phyloP scores from a whole-genome alignment of 92 coral and sea anemone species.

The Plumapathes pennacea region DNA sequence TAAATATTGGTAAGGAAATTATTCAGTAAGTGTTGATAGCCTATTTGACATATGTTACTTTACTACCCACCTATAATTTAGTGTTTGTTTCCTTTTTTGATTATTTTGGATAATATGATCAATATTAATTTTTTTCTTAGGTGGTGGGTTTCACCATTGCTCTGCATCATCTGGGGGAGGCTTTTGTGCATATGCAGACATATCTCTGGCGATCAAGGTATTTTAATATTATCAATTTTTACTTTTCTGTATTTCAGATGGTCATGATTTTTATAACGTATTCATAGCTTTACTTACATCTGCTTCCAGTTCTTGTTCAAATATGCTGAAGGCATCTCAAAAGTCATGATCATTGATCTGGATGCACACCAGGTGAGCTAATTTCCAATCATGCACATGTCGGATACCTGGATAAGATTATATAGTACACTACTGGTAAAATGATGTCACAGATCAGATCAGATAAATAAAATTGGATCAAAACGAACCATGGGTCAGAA shows the following conservation, averaged over 20 bases:
- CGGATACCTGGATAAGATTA: too few species aligned
- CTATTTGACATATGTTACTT: too few species aligned
- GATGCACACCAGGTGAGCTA: constrained; percentile 96
- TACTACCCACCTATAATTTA: too few species aligned
- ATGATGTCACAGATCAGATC: too few species aligned
- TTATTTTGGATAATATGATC: not conserved
- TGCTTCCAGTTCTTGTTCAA: constrained; percentile 63
- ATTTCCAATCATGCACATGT: too few species aligned
- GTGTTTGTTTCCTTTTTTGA: too few species aligned
- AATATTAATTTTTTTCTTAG: constrained; percentile 15
- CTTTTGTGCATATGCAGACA: constrained; percentile 99
- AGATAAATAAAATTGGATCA: too few species aligned
- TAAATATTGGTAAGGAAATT: constrained; percentile 77
- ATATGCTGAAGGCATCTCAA: constrained; percentile 58
- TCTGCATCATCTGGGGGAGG: constrained; percentile 88
- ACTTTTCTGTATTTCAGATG: not conserved
- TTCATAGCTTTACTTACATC: not conserved
- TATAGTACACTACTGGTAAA: too few species aligned
- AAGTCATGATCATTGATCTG: constrained; percentile 93
- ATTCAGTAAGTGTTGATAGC: not conserved
- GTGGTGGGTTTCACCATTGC: constrained; percentile 99
- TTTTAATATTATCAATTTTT: too few species aligned
- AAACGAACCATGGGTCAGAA: too few species aligned
- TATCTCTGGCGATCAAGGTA: constrained; percentile 89
- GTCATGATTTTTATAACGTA: not conserved